Evolutionary conservation across 2,888 invertebrate species (phyloP), one percentile per base, ranked within the genome.

Genomic region (Eupeodes luniger): DNA sequence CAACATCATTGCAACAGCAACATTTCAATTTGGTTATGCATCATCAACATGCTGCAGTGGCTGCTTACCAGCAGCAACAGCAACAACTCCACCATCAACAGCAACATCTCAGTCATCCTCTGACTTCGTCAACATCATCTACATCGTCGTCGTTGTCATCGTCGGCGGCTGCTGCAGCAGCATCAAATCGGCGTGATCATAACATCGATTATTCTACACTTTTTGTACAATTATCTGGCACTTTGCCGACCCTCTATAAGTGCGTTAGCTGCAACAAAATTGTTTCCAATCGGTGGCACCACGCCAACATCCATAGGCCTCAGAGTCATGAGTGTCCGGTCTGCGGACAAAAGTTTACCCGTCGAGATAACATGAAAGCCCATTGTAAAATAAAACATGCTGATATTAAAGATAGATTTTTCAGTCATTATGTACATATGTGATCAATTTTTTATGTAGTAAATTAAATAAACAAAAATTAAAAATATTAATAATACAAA

Each of bases 201-300:
- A 94, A 94, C 89, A 94, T 94, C 86, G 94, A 94, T 87, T 94
- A 94, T 89, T 94, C 94, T 27, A 92, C 94, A 77, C 90, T 94
- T 40, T 94, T 94, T 89, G 93, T 93, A 81, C 94, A 94, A 89
- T 90, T 94, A 62, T 92, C 93, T 74, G 94, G 94, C 78, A 94
- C 93, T 6, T 90, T 94, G 90, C 94, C 94, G 72, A 94, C 94
- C 53, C 92, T 95, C 82, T 95, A 95, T 92, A 94, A 94, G 90
- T 96, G 96, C 91, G 94, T 94, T 89, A 94, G 94, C 91, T 95
- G 95, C 93, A 94, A 95, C 90, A 95, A 95, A 92, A 94, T 94
- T 90, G 95, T 95, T 90, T 95, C 94, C 90, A 95, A 95, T 92
- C 94, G 95, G 90, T 95, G 95, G 95, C 95, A 95, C 91, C 95